These are phyloP conservation scores for Mastacembelus armatus DNA, from an alignment of 2,797 vertebrate genomes.

Conservation along the genomic window DNA sequence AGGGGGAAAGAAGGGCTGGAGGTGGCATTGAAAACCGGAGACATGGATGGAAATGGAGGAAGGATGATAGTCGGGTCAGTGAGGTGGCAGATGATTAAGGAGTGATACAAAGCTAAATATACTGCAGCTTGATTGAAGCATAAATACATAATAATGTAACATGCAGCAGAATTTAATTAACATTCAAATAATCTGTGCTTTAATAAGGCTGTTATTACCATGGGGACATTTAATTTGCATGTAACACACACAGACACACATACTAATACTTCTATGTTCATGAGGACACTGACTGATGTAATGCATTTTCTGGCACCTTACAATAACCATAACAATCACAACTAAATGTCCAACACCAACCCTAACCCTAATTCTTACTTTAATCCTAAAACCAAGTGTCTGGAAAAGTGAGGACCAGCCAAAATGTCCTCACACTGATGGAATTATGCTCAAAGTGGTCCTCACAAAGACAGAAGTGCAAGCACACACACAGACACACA, in stretches of 20 bases:
- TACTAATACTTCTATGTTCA: no score
- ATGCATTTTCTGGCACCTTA: no score
- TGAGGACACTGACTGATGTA: no score
- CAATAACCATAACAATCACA: no score
- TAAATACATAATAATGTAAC: conserved; percentile 75
- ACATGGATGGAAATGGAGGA: conserved; percentile 23
- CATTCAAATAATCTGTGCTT: conserved; percentile 73
- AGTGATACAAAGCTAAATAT: conserved; percentile 44
- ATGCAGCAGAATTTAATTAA: conserved; percentile 76
- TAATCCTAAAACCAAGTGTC: no score
- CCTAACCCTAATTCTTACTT: no score
- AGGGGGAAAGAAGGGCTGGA: conserved; percentile 44
- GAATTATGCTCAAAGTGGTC: no score
- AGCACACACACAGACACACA: conserved; percentile 33
- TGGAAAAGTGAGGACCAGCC: no score
- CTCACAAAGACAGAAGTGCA: no score
- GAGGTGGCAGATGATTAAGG: conserved; percentile 46
- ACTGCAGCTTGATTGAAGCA: conserved; percentile 62
- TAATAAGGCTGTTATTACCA: conserved; percentile 76
- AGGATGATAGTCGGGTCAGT: conserved; percentile 23
- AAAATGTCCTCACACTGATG: no score
- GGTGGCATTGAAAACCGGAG: conserved; percentile 45
- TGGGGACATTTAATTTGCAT: conserved; percentile 74
- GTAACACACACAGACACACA: conserved; percentile 34
- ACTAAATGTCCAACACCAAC: no score